Evolutionary conservation across 2,113 vertebrate species (phyloP), one percentile per base, ranked within the genome.

Genomic region (Podocnemis expansa): DNA sequence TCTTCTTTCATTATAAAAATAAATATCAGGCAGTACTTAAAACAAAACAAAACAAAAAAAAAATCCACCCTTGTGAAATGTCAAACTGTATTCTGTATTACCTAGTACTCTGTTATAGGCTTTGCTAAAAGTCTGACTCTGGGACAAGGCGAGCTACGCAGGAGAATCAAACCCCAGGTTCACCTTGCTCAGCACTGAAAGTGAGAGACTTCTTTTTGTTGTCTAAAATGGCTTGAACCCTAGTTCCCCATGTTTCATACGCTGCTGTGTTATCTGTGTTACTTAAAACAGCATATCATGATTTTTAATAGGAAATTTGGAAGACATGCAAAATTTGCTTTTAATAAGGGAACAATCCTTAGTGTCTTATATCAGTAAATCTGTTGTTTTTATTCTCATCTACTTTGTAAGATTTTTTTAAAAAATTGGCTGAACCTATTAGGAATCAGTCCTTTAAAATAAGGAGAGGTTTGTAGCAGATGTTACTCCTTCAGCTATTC

Each of bases 301-400:
- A 96, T 96, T 90, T n/a, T 94, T 98, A 98, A 98, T 98, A 96
- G 97, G 94, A 97, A 98, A 97, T 96, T 96, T 98, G 97, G 97
- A 78, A 73, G 51, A 55, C 7, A 92, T 85, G 84, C 87, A 90
- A 80, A 82, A 73, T 70, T 79, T 79, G 84, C 75, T 49, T 55
- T 86, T 86, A 76, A n/a, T 55, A 87, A 91, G 82, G 49, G 83
- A 84, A 82, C 27, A 47, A 17, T 16, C 58, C 78, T 94, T 91
- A 86, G 93, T 89, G 88, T 97, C 95, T 95, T 51, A 78, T 70
- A 78, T 87, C 95, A 86, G 91, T 97, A 91, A 97, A 98, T 63
- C 85, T 90, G 97, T 98, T 98, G 98, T 94, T 97, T 96, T 88
- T 96, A 88, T 51, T 97, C 95, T 14, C 12, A 76, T 45, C 41